Evolutionary conservation across 2,888 invertebrate species (phyloP).

Genomic region (Anodontia alba): DNA sequence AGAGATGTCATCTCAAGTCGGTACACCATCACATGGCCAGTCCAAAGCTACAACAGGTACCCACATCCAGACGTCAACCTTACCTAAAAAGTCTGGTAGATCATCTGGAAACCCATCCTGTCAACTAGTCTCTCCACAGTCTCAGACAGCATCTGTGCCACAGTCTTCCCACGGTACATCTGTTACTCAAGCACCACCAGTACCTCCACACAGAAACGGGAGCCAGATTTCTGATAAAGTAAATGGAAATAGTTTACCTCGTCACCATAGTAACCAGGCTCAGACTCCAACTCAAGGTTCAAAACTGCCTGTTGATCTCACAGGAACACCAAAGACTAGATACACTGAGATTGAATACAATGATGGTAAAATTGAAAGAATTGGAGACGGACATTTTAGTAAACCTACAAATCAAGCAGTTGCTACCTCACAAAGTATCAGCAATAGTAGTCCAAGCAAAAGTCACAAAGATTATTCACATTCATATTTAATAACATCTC

Average conservation of each 20-base stretch:
- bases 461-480: slow-evolving; percentile 52
- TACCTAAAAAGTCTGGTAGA: slow-evolving; percentile 18
- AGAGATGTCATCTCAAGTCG: slow-evolving; percentile 28
- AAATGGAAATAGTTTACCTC: slow-evolving; percentile 29
- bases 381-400: slow-evolving; percentile 67
- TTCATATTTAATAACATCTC: slow-evolving; percentile 62
- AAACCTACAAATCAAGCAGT: slow-evolving; percentile 62
- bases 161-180: slow-evolving; percentile 34
- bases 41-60: neutral
- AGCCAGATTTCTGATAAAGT: slow-evolving; percentile 37
- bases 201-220: slow-evolving; percentile 61
- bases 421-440: slow-evolving; percentile 29
- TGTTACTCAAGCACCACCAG: slow-evolving; percentile 51
- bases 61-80: slow-evolving; percentile 21
- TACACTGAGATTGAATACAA: slow-evolving; percentile 71
- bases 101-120: neutral
- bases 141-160: slow-evolving; percentile 48
- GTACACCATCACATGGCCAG: slow-evolving; percentile 28
- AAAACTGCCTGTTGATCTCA: slow-evolving; percentile 27
- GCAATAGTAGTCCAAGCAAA: slow-evolving; percentile 25
- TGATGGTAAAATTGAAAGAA: slow-evolving; percentile 66
- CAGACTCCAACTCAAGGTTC: slow-evolving; percentile 26
- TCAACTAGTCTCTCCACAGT: slow-evolving; percentile 8
- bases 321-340: slow-evolving; percentile 52
- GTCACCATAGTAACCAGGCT: slow-evolving; percentile 9